These are phyloP conservation scores for Columbina picui DNA, from an alignment of 2,113 vertebrate genomes.

Conservation along the genomic window DNA sequence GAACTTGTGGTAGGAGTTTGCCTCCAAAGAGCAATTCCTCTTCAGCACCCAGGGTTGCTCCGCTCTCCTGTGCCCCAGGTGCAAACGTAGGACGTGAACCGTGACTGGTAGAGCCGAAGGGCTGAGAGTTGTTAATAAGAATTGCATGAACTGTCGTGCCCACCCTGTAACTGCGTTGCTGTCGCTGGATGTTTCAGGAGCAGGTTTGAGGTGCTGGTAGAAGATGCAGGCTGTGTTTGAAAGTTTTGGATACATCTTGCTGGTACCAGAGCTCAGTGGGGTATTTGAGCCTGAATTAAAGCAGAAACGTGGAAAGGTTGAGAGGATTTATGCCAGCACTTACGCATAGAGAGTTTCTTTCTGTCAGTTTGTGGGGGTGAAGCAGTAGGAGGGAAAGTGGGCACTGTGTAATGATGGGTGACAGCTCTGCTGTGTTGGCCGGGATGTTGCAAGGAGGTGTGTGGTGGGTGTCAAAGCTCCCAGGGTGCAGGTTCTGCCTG, in stretches of 20 bases:
- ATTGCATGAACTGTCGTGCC: neutral
- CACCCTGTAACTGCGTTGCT: neutral
- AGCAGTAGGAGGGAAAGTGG: neutral
- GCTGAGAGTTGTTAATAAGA: neutral
- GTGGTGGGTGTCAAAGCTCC: neutral
- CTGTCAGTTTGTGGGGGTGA: neutral
- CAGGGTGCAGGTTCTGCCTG: rapidly evolving
- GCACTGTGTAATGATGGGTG: neutral
- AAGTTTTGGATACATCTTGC: neutral
- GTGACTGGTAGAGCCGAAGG: neutral
- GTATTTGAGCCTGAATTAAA: neutral
- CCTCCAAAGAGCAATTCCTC: neutral
- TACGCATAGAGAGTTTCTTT: neutral
- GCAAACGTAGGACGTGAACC: neutral
- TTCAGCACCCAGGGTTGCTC: neutral
- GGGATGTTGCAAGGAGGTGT: neutral
- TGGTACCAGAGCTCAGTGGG: neutral
- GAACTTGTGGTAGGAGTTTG: neutral
- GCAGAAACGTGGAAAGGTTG: neutral
- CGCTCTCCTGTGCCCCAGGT: neutral
- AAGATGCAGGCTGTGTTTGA: neutral
- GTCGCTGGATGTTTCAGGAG: neutral
- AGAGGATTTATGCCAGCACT: neutral
- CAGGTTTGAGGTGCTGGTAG: neutral
- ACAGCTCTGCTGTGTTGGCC: neutral